A percentile compares a stretch with the other conserved stretches of the same genome.
Conservation (phyloP, 2,797 vertebrate species). For the Mionectes olivaceus region DNA sequence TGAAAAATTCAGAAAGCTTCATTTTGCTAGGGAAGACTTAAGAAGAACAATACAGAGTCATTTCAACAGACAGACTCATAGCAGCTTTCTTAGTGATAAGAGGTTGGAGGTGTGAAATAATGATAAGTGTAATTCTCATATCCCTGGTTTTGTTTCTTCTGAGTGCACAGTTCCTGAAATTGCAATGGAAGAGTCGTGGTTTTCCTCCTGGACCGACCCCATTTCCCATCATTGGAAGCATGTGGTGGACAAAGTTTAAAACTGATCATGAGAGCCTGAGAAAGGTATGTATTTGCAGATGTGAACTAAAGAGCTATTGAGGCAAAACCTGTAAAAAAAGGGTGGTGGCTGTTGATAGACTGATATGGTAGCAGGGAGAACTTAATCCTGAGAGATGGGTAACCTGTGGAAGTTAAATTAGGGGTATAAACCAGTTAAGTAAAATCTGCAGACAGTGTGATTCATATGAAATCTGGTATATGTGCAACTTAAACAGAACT, state of each 20-base stretch:
- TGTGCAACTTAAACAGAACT: neutral
- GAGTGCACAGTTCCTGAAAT: constrained; percentile 8
- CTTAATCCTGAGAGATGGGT: neutral
- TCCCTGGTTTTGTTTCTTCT: constrained; percentile 24
- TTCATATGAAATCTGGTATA: neutral
- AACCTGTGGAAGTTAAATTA: neutral
- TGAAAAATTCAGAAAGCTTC: neutral
- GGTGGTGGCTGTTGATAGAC: neutral
- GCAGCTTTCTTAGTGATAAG: neutral
- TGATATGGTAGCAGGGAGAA: neutral
- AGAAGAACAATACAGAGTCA: neutral
- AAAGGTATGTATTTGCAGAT: constrained; percentile 37
- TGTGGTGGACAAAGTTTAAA: constrained; percentile 59
- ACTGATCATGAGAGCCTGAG: constrained; percentile 27
- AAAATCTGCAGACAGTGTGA: neutral
- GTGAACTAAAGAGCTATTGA: neutral
- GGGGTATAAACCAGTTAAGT: neutral
- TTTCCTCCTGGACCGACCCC: constrained; percentile 63
- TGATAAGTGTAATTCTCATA: neutral
- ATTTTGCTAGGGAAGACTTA: neutral
- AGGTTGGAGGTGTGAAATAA: neutral
- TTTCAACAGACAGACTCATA: neutral
- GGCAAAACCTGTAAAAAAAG: neutral
- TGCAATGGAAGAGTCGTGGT: constrained; percentile 13
- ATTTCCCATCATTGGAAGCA: constrained; percentile 61